Conservation (phyloP, 2,888 invertebrate genomes). For the Pseudococcus jackbeardsleyi region DNA sequence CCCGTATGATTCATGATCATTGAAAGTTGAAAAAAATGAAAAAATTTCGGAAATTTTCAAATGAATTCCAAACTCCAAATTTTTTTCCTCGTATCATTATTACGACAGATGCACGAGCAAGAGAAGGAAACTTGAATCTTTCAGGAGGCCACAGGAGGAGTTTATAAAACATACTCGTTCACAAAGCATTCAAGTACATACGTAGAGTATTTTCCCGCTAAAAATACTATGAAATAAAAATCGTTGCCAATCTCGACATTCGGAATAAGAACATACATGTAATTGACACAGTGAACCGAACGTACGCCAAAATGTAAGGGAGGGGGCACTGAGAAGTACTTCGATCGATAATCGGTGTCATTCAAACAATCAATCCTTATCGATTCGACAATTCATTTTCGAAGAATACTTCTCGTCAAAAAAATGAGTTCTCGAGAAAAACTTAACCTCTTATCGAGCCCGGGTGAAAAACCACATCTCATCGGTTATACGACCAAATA, state of each 20-base stretch:
- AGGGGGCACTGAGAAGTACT: neutral
- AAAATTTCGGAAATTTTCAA: no score
- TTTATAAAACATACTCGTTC: neutral
- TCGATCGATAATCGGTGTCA: neutral
- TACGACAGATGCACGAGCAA: neutral
- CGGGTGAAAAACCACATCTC: neutral
- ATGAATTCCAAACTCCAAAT: no score
- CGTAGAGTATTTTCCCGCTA: slow-evolving; percentile 6
- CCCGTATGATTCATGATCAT: no score
- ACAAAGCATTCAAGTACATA: neutral
- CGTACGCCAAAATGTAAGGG: neutral
- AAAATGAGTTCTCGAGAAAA: neutral
- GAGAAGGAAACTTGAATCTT: neutral
- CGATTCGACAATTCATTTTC: neutral
- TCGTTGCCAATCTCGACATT: neutral
- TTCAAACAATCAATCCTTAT: neutral
- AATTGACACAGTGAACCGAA: neutral
- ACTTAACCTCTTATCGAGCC: neutral
- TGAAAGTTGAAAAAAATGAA: no score
- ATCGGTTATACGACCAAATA: neutral
- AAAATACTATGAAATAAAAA: neutral
- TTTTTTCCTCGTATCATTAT: neutral
- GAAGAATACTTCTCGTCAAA: neutral
- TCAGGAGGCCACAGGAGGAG: neutral
- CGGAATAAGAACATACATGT: neutral